A percentile compares a stretch with the other conserved stretches of the same genome.
Evolutionary conservation across 2,797 vertebrate species (phyloP).

Genomic region (Oryzias dopingdopingensis): DNA sequence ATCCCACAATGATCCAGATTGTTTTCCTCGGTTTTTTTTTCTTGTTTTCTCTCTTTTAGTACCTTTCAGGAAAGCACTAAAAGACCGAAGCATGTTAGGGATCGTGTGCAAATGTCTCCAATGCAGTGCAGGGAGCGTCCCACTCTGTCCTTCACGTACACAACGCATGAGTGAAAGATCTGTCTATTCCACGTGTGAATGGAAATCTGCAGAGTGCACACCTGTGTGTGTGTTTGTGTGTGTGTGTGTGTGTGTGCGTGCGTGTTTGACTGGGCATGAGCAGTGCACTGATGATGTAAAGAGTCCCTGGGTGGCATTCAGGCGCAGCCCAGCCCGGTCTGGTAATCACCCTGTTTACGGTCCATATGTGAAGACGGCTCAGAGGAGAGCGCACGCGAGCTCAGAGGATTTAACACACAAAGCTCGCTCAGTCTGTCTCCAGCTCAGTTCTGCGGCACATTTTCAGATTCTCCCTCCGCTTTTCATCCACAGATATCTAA

Average conservation of each 20-base stretch:
- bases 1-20: slow-evolving; percentile 56
- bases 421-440: slow-evolving; percentile 38
- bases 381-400: slow-evolving; percentile 60
- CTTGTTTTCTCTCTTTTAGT: slow-evolving; percentile 29
- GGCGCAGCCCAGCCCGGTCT: slow-evolving; percentile 75
- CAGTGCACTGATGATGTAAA: slow-evolving; percentile 75
- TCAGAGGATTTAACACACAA: slow-evolving; percentile 53
- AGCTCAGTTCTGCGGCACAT: slow-evolving; percentile 23
- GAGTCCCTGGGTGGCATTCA: slow-evolving; percentile 80
- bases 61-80: slow-evolving; percentile 27
- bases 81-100: background rate
- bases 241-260: slow-evolving; percentile 66
- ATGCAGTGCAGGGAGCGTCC: too few relatives aligned
- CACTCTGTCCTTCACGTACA: background rate
- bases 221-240: slow-evolving; percentile 50
- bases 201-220: slow-evolving; percentile 13
- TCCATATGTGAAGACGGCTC: slow-evolving; percentile 80
- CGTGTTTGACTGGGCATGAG: slow-evolving; percentile 73
- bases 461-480: too few relatives aligned
- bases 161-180: slow-evolving; percentile 18
- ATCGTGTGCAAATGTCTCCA: too few relatives aligned
- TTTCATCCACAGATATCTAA: too few relatives aligned
- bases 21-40: slow-evolving; percentile 49
- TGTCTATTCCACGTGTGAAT: slow-evolving; percentile 16
- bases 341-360: slow-evolving; percentile 82